Percentiles rank a stretch among this genome's conserved stretches.
Evolutionary conservation across 1,140 invertebrate species (phyloP).

Genomic region (Caenorhabditis brenneri): DNA sequence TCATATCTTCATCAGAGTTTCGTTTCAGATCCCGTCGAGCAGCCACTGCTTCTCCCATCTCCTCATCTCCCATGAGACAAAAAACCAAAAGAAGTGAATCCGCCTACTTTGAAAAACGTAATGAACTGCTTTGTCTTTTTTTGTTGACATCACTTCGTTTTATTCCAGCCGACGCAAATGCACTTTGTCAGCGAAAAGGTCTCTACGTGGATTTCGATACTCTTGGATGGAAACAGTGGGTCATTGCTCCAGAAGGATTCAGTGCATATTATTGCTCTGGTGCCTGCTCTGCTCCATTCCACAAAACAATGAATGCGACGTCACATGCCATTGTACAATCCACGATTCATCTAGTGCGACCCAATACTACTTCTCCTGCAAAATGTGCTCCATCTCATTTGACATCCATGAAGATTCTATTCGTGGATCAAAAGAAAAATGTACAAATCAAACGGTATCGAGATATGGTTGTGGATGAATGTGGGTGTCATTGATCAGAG

Average conservation of each 20-base stretch:
- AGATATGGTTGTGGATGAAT: constrained; percentile 94
- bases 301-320: constrained; percentile 85
- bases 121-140: background rate
- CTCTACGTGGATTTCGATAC: constrained; percentile 88
- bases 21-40: background rate
- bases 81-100: constrained; percentile 3
- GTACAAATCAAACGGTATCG: constrained; percentile 91
- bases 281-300: constrained; percentile 87
- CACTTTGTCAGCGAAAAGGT: constrained; percentile 84
- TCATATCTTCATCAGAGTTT: too few species aligned
- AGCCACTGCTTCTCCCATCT: background rate
- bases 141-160: background rate
- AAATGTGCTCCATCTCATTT: constrained; percentile 91
- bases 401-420: constrained; percentile 84
- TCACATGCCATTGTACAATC: constrained; percentile 95
- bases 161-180: constrained; percentile 61
- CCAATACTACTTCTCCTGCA: constrained; percentile 78
- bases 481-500: constrained; percentile 82
- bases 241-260: constrained; percentile 90
- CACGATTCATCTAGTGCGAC: constrained; percentile 74
- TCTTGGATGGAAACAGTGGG: constrained; percentile 91
- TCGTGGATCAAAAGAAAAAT: constrained; percentile 86
- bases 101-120: constrained; percentile 33
- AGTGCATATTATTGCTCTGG: constrained; percentile 91
- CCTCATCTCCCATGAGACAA: constrained; percentile 15